Conservation (phyloP, 2,113 vertebrate genomes). For the Apteryx mantelli region DNA sequence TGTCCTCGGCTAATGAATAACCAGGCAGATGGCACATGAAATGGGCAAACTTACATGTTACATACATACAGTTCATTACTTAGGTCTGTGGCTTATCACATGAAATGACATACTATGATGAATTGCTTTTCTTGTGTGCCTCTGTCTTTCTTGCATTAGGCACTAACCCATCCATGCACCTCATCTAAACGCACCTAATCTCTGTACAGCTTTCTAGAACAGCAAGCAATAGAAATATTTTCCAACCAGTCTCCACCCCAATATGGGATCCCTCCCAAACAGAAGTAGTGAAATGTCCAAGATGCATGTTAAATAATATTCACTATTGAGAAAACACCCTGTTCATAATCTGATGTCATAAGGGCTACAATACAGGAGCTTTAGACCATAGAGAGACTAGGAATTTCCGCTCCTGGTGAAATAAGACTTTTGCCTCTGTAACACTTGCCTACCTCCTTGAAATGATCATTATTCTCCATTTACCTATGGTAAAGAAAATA, state of each 20-base stretch:
- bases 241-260: background rate
- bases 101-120: accelerated
- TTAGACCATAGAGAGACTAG: background rate
- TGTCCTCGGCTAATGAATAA: background rate
- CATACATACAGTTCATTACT: background rate
- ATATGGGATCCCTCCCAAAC: background rate
- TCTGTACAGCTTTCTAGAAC: background rate
- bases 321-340: background rate
- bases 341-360: background rate
- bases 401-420: background rate
- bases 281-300: background rate
- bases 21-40: background rate
- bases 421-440: background rate
- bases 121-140: background rate
- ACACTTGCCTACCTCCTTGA: background rate
- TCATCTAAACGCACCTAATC: background rate
- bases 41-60: background rate
- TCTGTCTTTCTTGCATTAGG: background rate
- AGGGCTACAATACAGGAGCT: background rate
- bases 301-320: background rate
- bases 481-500: background rate
- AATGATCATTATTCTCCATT: background rate
- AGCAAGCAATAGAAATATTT: background rate
- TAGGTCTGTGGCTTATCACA: background rate
- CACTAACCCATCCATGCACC: background rate